Evolutionary conservation across 1,140 invertebrate species (phyloP).

Genomic region (Lycorma delicatula): DNA sequence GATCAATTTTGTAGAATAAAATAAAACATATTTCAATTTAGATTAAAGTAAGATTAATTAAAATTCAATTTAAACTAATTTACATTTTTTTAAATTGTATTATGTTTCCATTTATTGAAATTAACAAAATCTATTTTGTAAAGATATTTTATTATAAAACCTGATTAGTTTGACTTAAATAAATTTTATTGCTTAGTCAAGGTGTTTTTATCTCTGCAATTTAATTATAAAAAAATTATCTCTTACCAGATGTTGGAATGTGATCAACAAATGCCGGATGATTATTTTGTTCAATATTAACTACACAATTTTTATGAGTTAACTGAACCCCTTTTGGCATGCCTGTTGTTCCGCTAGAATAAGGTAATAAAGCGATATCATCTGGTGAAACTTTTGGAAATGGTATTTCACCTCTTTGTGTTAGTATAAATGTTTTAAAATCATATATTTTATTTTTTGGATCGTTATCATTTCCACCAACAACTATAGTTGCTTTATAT

Average conservation of each 20-base stretch:
- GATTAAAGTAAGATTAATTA: no score
- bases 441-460: conserved; percentile 41
- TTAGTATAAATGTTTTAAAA: conserved; percentile 44
- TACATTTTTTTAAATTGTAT: no score
- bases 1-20: no score
- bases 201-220: background rate
- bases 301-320: conserved; percentile 65
- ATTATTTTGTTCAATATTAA: conserved; percentile 50
- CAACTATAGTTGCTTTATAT: conserved; percentile 67
- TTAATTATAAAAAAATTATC: background rate
- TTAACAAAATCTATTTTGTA: no score
- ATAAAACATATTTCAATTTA: no score
- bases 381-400: conserved; percentile 18
- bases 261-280: conserved; percentile 35
- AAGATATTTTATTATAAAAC: no score
- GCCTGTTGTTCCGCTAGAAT: conserved; percentile 84
- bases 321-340: conserved; percentile 85
- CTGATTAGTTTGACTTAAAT: no score
- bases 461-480: conserved; percentile 50
- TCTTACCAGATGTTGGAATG: conserved; percentile 25
- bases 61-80: no score
- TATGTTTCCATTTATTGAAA: no score
- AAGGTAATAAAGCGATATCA: conserved; percentile 46
- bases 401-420: conserved; percentile 27
- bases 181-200: no score